A percentile compares a stretch with the other conserved stretches of the same genome.
These are phyloP conservation scores for Sebastes dallii DNA, from an alignment of 2,797 vertebrate species.

Conservation along the genomic window DNA sequence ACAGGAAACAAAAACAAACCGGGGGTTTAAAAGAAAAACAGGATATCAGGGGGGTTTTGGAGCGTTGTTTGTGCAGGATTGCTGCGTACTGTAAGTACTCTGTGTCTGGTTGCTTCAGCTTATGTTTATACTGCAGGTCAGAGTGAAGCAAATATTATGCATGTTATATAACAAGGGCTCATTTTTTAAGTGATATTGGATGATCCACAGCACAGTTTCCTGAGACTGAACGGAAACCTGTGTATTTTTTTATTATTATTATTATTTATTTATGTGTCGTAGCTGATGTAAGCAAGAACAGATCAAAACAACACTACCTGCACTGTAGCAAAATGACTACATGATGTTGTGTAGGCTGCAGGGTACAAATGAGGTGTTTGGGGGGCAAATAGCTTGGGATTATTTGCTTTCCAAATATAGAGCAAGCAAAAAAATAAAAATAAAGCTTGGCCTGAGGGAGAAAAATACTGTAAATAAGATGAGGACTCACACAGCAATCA, in stretches of 20 bases:
- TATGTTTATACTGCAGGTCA: neutral
- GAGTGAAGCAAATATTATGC: neutral
- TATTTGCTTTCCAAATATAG: conserved; percentile 34
- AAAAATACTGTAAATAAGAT: conserved; percentile 1
- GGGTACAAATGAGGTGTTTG: conserved; percentile 27
- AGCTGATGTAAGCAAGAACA: conserved; percentile 27
- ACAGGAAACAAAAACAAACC: neutral
- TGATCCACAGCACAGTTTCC: neutral
- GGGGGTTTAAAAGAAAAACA: neutral
- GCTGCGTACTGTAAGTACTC: neutral
- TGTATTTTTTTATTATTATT: neutral
- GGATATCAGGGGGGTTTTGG: neutral
- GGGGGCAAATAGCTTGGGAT: conserved; percentile 10
- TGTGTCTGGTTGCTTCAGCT: neutral
- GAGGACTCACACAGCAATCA: conserved; percentile 9
- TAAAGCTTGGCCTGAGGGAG: neutral
- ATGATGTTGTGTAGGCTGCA: neutral
- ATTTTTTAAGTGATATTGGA: neutral
- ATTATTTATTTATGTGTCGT: neutral
- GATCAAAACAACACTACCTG: neutral
- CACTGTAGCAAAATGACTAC: neutral
- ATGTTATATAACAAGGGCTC: neutral
- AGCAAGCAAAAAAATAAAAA: neutral
- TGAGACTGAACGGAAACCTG: neutral
- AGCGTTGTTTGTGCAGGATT: neutral